Conservation (phyloP, 2,113 vertebrate genomes). For the Polypterus senegalus region DNA sequence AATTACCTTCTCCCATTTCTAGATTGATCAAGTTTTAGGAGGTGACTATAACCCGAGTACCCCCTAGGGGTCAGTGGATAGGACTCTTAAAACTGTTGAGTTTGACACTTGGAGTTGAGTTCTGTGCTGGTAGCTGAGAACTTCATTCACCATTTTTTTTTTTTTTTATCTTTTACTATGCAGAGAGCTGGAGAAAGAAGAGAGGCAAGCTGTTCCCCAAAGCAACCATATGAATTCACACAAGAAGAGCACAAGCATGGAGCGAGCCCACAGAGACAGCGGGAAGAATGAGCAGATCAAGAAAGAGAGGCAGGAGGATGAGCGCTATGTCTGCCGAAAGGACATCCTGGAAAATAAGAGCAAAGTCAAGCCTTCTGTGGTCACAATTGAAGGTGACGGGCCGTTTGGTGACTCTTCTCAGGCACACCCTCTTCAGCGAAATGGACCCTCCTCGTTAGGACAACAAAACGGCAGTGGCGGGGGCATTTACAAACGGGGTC, state of each 20-base stretch:
- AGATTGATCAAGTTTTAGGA: too few relatives aligned
- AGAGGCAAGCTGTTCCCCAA: slow-evolving; percentile 65
- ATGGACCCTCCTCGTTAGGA: slow-evolving; percentile 49
- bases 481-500: slow-evolving; percentile 56
- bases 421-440: slow-evolving; percentile 55
- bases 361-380: slow-evolving; percentile 38
- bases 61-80: too few relatives aligned
- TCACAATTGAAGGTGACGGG: slow-evolving; percentile 45
- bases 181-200: slow-evolving; percentile 64
- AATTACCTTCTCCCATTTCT: too few relatives aligned
- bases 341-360: slow-evolving; percentile 57
- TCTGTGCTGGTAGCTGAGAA: too few relatives aligned
- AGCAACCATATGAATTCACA: slow-evolving; percentile 62
- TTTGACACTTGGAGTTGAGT: too few relatives aligned
- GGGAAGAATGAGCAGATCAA: slow-evolving; percentile 38
- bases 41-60: too few relatives aligned
- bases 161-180: slow-evolving; percentile 21
- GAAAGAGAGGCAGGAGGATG: slow-evolving; percentile 45
- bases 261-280: slow-evolving; percentile 39
- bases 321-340: slow-evolving; percentile 43
- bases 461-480: slow-evolving; percentile 71
- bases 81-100: too few relatives aligned
- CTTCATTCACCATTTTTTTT: not conserved
- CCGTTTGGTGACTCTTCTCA: slow-evolving; percentile 54
- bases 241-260: slow-evolving; percentile 47